phyloP scores from a whole-genome alignment of 1,140 invertebrate genomes.

The Lamellibrachia luymesi region DNA sequence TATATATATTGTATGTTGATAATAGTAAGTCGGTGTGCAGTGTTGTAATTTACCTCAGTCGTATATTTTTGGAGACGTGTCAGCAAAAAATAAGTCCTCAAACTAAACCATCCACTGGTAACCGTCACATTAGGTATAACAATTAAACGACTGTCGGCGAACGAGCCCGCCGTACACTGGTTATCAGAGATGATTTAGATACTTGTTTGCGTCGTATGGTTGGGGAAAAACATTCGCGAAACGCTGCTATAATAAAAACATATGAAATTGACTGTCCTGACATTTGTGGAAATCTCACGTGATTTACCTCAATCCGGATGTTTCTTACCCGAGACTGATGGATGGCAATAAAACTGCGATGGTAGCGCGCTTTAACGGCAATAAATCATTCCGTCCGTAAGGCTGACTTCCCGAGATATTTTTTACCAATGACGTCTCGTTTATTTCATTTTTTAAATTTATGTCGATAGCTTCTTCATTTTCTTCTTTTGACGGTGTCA shows the following conservation, averaged over 20 bases:
- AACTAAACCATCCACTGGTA: neutral
- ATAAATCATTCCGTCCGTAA: neutral
- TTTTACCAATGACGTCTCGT: neutral
- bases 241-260: neutral
- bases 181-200: too few relatives aligned
- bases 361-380: neutral
- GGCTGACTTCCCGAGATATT: neutral
- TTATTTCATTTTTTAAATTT: neutral
- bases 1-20: too few relatives aligned
- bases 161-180: too few relatives aligned
- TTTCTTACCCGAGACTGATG: neutral
- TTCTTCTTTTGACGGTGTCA: neutral
- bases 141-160: neutral
- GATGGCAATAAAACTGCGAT: neutral
- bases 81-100: neutral
- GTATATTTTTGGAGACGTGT: too few relatives aligned
- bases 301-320: neutral
- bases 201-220: neutral
- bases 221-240: neutral
- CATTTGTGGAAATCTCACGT: neutral
- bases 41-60: too few relatives aligned
- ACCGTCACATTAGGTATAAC: neutral
- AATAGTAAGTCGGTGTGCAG: too few relatives aligned
- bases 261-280: neutral
- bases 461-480: neutral